Percentiles rank a stretch among this genome's conserved stretches.
Conservation (phyloP, 2,113 vertebrate species). For the Fregetta grallaria region DNA sequence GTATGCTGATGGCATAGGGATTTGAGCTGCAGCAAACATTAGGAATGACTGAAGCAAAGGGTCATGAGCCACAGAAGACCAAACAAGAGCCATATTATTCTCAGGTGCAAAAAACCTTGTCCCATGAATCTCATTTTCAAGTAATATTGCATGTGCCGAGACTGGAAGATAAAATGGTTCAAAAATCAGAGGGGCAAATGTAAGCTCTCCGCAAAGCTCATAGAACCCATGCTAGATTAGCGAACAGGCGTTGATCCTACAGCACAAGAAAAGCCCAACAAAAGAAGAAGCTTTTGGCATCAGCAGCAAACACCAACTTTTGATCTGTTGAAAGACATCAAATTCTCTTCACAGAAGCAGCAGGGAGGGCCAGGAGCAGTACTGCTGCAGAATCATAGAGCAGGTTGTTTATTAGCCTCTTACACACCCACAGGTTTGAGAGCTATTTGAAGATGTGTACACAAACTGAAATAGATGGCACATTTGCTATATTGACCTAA, state of each 20-base stretch:
- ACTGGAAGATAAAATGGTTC: background rate
- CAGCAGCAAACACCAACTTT: background rate
- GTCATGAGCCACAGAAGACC: background rate
- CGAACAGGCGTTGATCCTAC: fast-evolving
- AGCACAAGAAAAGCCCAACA: background rate
- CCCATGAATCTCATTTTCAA: background rate
- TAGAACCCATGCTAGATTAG: background rate
- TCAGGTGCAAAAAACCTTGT: background rate
- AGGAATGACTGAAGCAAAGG: background rate
- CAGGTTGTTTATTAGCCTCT: background rate
- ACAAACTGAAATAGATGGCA: background rate
- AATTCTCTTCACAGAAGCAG: background rate
- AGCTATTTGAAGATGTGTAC: background rate
- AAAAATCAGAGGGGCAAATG: background rate
- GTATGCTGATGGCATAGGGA: background rate
- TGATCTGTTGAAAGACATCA: background rate
- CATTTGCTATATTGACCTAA: conserved; percentile 17
- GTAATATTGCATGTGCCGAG: background rate
- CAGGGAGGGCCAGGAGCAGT: background rate
- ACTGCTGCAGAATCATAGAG: background rate
- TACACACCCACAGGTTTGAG: background rate
- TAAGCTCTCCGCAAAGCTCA: background rate
- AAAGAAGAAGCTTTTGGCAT: background rate
- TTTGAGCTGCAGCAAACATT: background rate
- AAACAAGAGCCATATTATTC: background rate